A percentile compares a stretch with the other conserved stretches of the same genome.
Conservation (phyloP, 2,888 invertebrate genomes). For the Euspilapteryx auroguttella region DNA sequence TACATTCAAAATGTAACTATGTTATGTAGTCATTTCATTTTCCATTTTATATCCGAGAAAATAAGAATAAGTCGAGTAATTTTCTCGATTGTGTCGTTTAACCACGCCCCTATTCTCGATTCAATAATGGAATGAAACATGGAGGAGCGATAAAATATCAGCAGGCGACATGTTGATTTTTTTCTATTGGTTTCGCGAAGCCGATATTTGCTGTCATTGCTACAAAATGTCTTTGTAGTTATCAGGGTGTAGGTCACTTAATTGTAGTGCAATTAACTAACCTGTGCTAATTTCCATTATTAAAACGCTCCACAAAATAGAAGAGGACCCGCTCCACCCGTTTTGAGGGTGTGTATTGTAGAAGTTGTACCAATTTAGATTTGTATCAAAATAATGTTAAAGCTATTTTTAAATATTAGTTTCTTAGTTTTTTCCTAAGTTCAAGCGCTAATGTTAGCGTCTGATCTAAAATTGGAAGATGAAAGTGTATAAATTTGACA, state of each 20-base stretch:
- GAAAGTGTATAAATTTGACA: constrained; percentile 61
- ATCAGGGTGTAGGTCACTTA: constrained; percentile 60
- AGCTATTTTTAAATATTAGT: constrained; percentile 64
- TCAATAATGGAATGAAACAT: constrained; percentile 29
- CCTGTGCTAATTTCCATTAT: constrained; percentile 47
- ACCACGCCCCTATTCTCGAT: constrained; percentile 29
- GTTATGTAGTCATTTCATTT: no score
- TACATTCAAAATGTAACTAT: no score
- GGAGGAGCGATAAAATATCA: constrained; percentile 34
- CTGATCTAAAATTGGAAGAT: constrained; percentile 57
- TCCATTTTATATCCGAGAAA: no score
- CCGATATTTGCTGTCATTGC: constrained; percentile 59
- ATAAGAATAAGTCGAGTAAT: constrained; percentile 4
- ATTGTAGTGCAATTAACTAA: constrained; percentile 46
- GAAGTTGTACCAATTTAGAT: constrained; percentile 50
- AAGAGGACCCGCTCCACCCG: constrained; percentile 53
- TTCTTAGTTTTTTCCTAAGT: constrained; percentile 61
- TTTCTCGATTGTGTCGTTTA: constrained; percentile 9
- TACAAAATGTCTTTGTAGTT: constrained; percentile 60
- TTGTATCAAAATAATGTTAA: constrained; percentile 60
- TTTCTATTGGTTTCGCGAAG: constrained; percentile 58
- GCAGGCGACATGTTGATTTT: constrained; percentile 60
- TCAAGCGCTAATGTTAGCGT: constrained; percentile 60
- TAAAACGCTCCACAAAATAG: constrained; percentile 37
- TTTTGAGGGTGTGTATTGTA: constrained; percentile 57